These are phyloP conservation scores for Tetraneura akinire DNA, from an alignment of 1,140 invertebrate species.

Conservation along the genomic window DNA sequence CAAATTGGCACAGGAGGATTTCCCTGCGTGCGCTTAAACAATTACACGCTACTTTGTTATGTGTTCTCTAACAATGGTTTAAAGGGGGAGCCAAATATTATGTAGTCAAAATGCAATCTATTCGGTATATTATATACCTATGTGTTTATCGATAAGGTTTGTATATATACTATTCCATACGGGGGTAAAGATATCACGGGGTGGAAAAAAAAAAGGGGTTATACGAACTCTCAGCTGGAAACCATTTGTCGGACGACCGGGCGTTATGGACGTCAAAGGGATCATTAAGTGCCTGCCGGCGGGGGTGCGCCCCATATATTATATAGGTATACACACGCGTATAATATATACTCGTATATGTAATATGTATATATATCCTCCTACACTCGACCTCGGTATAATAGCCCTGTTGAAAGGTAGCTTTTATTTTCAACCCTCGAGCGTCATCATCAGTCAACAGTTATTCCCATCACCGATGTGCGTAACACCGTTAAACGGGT, in stretches of 20 bases:
- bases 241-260: slow-evolving; percentile 26
- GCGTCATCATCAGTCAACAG: slow-evolving; percentile 23
- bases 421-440: slow-evolving; percentile 12
- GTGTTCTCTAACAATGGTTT: neutral
- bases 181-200: neutral
- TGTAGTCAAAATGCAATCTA: slow-evolving; percentile 20
- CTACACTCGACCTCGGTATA: no score
- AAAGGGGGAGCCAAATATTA: neutral
- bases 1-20: neutral
- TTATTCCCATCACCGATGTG: neutral
- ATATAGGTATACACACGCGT: no score
- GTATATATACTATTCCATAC: neutral
- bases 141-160: neutral
- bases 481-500: slow-evolving; percentile 17
- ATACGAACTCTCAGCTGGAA: slow-evolving; percentile 19
- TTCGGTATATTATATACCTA: no score
- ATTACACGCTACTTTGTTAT: neutral
- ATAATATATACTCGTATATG: neutral
- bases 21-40: neutral
- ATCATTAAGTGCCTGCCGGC: slow-evolving; percentile 15
- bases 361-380: no score
- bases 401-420: slow-evolving; percentile 25
- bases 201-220: neutral
- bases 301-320: neutral
- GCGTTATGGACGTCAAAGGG: slow-evolving; percentile 29